Evolutionary conservation across 2,888 invertebrate genomes (phyloP).

Genomic region (Leucophora obtusa): DNA sequence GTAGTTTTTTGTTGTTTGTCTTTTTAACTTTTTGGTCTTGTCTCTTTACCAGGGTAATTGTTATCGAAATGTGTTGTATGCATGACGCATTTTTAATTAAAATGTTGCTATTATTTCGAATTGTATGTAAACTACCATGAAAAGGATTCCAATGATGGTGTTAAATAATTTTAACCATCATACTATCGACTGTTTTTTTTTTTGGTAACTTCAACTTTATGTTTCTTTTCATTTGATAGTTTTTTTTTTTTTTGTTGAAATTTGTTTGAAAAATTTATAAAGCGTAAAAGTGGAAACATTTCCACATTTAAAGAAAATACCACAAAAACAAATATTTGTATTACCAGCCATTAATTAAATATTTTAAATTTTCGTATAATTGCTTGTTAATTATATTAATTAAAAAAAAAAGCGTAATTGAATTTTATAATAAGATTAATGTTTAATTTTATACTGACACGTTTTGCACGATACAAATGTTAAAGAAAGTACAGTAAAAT

Average conservation of each 20-base stretch:
- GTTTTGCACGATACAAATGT: conserved; percentile 24
- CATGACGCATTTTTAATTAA: conserved; percentile 48
- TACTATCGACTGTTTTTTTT: not conserved
- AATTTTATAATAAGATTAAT: not conserved
- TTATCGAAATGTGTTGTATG: conserved; percentile 14
- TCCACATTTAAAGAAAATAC: conserved; percentile 5
- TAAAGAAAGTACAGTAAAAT: not conserved
- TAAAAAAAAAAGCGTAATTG: not conserved
- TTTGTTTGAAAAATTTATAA: conserved; percentile 31
- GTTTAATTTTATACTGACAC: conserved; percentile 37
- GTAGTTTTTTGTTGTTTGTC: not conserved
- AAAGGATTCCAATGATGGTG: conserved; percentile 23
- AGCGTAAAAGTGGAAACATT: conserved; percentile 43
- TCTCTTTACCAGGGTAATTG: conserved; percentile 47
- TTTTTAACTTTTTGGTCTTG: conserved; percentile 17
- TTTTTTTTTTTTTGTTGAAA: not conserved
- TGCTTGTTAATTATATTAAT: conserved; percentile 3
- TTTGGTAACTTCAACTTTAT: no score
- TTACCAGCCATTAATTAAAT: not conserved
- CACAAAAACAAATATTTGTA: not conserved
- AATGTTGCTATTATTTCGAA: conserved; percentile 30
- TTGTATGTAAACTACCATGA: not conserved
- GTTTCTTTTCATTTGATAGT: not conserved
- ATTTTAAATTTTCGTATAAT: conserved; percentile 23
- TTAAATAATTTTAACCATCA: not conserved